Base-by-base conservation (phyloP, 53 echinoderm and acorn worm species). In the Holothuria scabra region DNA sequence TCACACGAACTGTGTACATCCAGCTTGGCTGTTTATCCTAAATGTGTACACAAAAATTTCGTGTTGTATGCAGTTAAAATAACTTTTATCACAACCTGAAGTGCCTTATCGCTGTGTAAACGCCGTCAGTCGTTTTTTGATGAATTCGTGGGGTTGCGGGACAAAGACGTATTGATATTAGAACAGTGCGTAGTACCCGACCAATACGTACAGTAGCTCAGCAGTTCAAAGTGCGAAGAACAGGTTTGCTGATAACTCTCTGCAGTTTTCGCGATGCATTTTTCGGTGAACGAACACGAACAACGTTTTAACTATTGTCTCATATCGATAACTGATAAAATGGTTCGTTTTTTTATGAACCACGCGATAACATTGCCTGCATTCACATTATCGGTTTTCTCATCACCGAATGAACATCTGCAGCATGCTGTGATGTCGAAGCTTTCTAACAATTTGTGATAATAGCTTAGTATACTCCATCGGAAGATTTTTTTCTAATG, bases 21-120 rank as follows among this genome's bases (percentile, higher is more conserved):
- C 19, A 20, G 23, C 72, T 48, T 46, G 48, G 16, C 72, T 41
- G 44, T 41, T 72, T 72, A 23, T 41, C 72, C 72, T 12, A 21
- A n/a, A 20, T 79, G 79, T 79, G 59, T 79, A 79, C 58, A 79
- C 58, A 79, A 79, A 79, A 79, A 79, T 79, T 79, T 58, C 31
- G 59, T 28, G 22, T 57, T 57, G 57, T n/a, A 57, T 28, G 55
- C 29, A 20, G 57, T 79, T 79, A 59, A 56, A 56, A 79, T 79
- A 79, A 79, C 59, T 48, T n/a, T 79, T 58, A 79, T 79, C 79
- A 19, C 57, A 79, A 79, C 57, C 57, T 59, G 33, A 79, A 79
- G 79, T 79, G 79, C 19, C 59, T 79, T 79, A 79, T 79, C 79
- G 79, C 32, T 79, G 59, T 58, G 79, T 79, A 56, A 79, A 79